phyloP scores from a whole-genome alignment of 2,797 vertebrate genomes.

The Pelodytes ibericus region DNA sequence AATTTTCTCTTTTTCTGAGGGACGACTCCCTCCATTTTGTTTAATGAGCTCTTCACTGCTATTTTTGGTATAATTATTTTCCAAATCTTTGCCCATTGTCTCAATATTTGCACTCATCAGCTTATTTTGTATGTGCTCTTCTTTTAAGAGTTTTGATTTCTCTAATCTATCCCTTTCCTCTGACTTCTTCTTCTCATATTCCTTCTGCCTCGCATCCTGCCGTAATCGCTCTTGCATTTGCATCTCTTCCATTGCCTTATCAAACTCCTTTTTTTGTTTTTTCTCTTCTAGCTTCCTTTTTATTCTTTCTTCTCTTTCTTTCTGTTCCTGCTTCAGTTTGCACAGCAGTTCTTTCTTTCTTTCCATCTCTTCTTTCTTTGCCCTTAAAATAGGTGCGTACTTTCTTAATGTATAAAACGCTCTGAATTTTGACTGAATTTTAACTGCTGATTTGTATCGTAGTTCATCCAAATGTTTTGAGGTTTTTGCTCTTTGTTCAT shows the following conservation, averaged over 20 bases:
- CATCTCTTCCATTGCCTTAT: conserved; percentile 56
- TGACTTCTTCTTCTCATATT: conserved; percentile 71
- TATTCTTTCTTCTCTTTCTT: conserved; percentile 68
- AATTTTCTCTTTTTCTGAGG: conserved; percentile 33
- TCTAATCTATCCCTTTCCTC: conserved; percentile 63
- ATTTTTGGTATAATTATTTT: conserved; percentile 37
- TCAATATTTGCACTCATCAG: background rate
- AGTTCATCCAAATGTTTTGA: conserved; percentile 60
- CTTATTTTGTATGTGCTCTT: conserved; percentile 27
- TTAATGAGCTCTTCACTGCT: conserved; percentile 44
- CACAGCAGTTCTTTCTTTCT: conserved; percentile 60
- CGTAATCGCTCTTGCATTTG: conserved; percentile 63
- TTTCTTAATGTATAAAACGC: conserved; percentile 64
- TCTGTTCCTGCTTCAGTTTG: conserved; percentile 63
- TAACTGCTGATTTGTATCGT: conserved; percentile 68
- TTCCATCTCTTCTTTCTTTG: conserved; percentile 64
- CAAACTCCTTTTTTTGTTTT: conserved; percentile 59
- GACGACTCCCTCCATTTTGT: conserved; percentile 28
- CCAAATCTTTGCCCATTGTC: conserved; percentile 10
- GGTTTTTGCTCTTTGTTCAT: conserved; percentile 72
- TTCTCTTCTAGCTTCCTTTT: conserved; percentile 60
- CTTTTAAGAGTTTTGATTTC: conserved; percentile 59
- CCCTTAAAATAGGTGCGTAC: conserved; percentile 65
- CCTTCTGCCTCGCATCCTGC: conserved; percentile 59
- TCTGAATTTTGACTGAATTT: conserved; percentile 75